A percentile compares a stretch with the other conserved stretches of the same genome.
phyloP scores from a whole-genome alignment of 2,113 vertebrate genomes.

The Aspidoscelis tigris region DNA sequence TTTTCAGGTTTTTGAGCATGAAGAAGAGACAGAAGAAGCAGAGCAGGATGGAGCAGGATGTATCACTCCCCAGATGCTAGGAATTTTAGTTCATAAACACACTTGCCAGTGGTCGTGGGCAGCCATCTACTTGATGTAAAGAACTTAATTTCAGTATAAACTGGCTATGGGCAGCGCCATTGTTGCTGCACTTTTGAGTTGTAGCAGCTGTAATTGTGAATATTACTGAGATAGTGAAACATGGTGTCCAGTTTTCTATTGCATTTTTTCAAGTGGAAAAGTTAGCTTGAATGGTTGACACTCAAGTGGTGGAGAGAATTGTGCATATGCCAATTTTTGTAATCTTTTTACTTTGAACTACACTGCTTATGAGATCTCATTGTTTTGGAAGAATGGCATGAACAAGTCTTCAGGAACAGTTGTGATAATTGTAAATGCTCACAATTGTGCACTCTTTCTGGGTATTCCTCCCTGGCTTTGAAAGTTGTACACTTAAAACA shows the following conservation, averaged over 20 bases:
- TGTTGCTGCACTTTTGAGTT: conserved; percentile 78
- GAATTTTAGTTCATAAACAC: conserved; percentile 89
- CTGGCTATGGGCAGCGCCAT: conserved; percentile 80
- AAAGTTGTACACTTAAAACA: conserved; percentile 87
- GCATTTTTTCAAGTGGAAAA: conserved; percentile 86
- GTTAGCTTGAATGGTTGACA: conserved; percentile 84
- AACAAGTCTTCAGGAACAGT: conserved; percentile 83
- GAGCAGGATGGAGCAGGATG: conserved; percentile 90
- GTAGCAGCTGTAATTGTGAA: conserved; percentile 87
- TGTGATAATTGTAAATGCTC: conserved; percentile 84
- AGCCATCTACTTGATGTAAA: conserved; percentile 89
- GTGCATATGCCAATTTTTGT: conserved; percentile 91
- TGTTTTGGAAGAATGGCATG: conserved; percentile 85
- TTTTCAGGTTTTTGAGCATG: conserved; percentile 89
- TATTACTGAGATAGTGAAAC: conserved; percentile 90
- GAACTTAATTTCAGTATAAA: conserved; percentile 87
- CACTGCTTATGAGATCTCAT: conserved; percentile 83
- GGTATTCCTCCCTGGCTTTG: conserved; percentile 81
- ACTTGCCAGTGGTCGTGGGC: conserved; percentile 89
- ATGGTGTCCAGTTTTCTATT: conserved; percentile 88
- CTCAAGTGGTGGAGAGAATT: conserved; percentile 85
- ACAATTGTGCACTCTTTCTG: conserved; percentile 82
- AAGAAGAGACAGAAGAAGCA: conserved; percentile 83
- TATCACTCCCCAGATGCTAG: conserved; percentile 91
- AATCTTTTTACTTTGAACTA: conserved; percentile 84